These are phyloP conservation scores for Cliona cf. orientalis DNA, from an alignment of 37 sponge, comb jelly and placozoan species.

Conservation along the genomic window DNA sequence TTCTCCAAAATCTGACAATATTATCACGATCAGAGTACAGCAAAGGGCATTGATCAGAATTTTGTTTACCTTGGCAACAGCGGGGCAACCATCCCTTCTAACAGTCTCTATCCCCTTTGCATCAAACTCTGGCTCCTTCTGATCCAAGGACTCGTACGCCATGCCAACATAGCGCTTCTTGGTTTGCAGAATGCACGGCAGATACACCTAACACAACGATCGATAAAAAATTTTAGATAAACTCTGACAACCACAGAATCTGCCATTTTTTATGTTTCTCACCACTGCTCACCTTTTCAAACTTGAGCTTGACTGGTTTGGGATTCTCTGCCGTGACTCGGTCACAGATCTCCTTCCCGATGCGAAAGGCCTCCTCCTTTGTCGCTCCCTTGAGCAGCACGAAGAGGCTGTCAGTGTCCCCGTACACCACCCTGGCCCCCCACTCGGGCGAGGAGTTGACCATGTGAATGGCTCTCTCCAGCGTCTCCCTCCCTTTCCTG, in stretches of 20 bases:
- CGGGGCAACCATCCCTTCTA: conserved; percentile 91
- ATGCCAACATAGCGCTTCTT: conserved; percentile 95
- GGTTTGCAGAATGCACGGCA: conserved; percentile 88
- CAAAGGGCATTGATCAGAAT: not conserved
- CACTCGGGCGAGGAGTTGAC: conserved; percentile 82
- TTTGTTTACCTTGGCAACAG: conserved; percentile 76
- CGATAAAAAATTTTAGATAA: not conserved
- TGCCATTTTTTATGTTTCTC: not conserved
- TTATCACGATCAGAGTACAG: not conserved
- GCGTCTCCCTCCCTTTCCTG: conserved; percentile 89
- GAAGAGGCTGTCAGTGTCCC: conserved; percentile 97
- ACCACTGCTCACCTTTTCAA: conserved; percentile 80
- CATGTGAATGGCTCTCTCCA: conserved; percentile 91
- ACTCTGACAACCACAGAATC: not conserved
- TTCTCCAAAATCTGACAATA: conserved; percentile 73
- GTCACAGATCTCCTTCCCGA: conserved; percentile 85
- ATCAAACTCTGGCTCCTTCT: conserved; percentile 85
- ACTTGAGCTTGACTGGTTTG: conserved; percentile 94
- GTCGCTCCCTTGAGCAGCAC: conserved; percentile 79
- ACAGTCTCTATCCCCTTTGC: conserved; percentile 99
- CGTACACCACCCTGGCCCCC: conserved; percentile 92
- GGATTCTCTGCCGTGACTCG: conserved; percentile 84
- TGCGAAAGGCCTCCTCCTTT: conserved; percentile 84
- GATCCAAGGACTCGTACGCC: conserved; percentile 85
- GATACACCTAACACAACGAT: conserved; percentile 75